phyloP scores from a whole-genome alignment of 2,797 vertebrate genomes.

The Gallinago nigripennis region DNA sequence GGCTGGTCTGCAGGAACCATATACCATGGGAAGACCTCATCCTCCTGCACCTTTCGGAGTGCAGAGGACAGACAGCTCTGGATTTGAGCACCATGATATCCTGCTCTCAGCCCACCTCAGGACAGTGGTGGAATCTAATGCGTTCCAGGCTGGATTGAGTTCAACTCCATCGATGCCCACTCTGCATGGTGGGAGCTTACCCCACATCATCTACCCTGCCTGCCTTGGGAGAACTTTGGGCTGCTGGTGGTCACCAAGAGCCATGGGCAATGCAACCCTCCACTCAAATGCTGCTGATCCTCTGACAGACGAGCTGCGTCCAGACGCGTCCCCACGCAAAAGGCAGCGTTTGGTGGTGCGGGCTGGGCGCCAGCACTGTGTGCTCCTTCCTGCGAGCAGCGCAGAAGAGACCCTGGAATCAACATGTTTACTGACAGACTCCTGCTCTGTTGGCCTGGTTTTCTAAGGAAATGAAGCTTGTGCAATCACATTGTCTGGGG shows the following conservation, averaged over 20 bases:
- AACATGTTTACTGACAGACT: conserved; percentile 66
- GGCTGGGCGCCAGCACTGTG: not conserved
- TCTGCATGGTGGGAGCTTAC: accelerated
- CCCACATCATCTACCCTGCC: not conserved
- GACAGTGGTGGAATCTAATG: accelerated
- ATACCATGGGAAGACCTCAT: accelerated
- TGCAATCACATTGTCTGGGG: conserved; percentile 70
- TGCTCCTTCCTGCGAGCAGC: not conserved
- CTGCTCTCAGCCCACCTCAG: not conserved
- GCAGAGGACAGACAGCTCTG: not conserved
- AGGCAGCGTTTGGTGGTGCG: not conserved
- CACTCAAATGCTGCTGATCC: accelerated
- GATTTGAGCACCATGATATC: accelerated
- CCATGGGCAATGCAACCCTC: accelerated
- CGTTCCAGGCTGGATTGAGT: not conserved
- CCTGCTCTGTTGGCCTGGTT: conserved; percentile 55
- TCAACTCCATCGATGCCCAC: accelerated
- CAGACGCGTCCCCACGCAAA: accelerated
- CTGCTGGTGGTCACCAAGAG: not conserved
- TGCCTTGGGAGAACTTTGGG: not conserved
- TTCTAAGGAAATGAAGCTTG: conserved; percentile 67
- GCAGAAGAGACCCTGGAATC: conserved; percentile 43
- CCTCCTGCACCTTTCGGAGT: not conserved
- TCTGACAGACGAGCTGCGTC: accelerated
- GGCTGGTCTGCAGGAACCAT: not conserved